Base-by-base conservation (phyloP, 2,888 invertebrate genomes). In the Beris chalybata region DNA sequence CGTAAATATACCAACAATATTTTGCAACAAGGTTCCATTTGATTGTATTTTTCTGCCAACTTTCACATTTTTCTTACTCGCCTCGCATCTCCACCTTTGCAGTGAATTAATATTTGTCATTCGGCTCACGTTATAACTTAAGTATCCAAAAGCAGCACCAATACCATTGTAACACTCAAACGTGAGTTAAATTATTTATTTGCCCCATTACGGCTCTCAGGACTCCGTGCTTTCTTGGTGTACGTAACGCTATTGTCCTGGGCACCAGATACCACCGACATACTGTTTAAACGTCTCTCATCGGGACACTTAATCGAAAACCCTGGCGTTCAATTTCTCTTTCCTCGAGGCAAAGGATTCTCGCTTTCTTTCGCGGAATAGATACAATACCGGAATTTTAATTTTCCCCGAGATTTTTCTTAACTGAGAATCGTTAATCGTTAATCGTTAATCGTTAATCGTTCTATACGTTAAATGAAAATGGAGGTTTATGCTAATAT, bases 101-200 rank as follows among this genome's bases (percentile, higher is more conserved):
- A 43, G 43, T 56, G 44, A 56, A 56, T 56, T 56, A 56, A 44
- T 56, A 44, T 56, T 56, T 56, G 56, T 56, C 56, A 56, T 56
- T 56, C 56, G 44, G 9, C 56, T 56, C 56, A 56, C 56, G 56
- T 56, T 56, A 44, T 43, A 44, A 29, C 56, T 44, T 56, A 44
- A 22, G 44, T 22, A 43, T 44, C 56, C 13, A 56, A 56, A 56
- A 56, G 43, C 56, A 56, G 13, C 44, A 56, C 56, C 56, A 56
- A 56, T 43, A 56, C 56, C 22, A 56, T 43, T 44, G 15, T 44
- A 56, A 15, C 30, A 44, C 4, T 29, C 38, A 38, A 43, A 56
- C 56, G 56, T 56, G 56, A 56, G 56, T 15, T 4, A 56, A 56
- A 56, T 56, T 13, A 43, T 56, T 56, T 56, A 56, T 56, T 44